Percentiles rank a stretch among this genome's conserved stretches.
Conservation (phyloP, 2,888 invertebrate genomes). For the Scrobipalpa atriplicella region DNA sequence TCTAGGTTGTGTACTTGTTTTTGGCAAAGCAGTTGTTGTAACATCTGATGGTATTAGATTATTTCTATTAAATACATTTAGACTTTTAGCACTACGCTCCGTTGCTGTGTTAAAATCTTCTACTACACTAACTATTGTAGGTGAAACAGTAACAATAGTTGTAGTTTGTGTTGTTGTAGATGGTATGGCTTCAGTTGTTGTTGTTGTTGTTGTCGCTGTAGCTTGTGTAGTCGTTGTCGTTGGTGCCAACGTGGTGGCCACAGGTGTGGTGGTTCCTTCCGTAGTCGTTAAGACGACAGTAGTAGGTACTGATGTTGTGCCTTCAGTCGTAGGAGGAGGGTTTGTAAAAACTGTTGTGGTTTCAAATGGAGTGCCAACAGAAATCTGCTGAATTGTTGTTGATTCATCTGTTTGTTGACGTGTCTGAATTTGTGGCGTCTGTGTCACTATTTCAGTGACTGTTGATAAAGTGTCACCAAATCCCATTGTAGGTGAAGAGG, state of each 20-base stretch:
- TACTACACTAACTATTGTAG: background rate
- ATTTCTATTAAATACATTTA: slow-evolving; percentile 52
- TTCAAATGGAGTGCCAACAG: slow-evolving; percentile 33
- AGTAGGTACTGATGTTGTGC: slow-evolving; percentile 41
- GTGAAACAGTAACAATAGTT: slow-evolving; percentile 50
- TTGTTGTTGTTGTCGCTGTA: slow-evolving; percentile 41
- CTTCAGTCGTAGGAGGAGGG: slow-evolving; percentile 38
- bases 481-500: slow-evolving; percentile 48
- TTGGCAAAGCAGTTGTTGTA: slow-evolving; percentile 42
- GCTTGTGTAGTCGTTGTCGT: slow-evolving; percentile 44
- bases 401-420: slow-evolving; percentile 46
- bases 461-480: slow-evolving; percentile 53
- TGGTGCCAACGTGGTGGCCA: slow-evolving; percentile 36
- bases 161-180: slow-evolving; percentile 42
- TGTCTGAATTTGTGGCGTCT: slow-evolving; percentile 58
- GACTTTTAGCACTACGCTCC: slow-evolving; percentile 69
- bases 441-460: slow-evolving; percentile 65
- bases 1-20: slow-evolving; percentile 35
- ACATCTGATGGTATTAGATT: slow-evolving; percentile 42
- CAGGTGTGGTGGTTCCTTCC: slow-evolving; percentile 38
- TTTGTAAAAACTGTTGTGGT: slow-evolving; percentile 37
- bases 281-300: slow-evolving; percentile 45
- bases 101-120: slow-evolving; percentile 57
- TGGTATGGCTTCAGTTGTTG: slow-evolving; percentile 39
- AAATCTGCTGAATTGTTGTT: slow-evolving; percentile 46